A percentile compares a stretch with the other conserved stretches of the same genome.
phyloP scores from a whole-genome alignment of 1,140 invertebrate species.

The Drosophila teissieri region DNA sequence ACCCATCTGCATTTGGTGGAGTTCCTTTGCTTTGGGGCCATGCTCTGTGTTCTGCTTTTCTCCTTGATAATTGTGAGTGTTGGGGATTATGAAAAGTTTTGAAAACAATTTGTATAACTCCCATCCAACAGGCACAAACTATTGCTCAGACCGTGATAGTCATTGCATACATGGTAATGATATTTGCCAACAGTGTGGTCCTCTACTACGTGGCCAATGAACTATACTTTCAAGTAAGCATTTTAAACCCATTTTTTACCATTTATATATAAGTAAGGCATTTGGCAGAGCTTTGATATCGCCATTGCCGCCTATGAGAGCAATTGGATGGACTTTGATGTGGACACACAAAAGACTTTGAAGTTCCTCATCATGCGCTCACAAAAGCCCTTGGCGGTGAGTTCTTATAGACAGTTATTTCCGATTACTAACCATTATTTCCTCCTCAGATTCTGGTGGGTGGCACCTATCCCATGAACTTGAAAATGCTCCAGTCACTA shows the following conservation, averaged over 20 bases:
- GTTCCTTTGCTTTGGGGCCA: constrained; percentile 74
- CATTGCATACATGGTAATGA: constrained; percentile 71
- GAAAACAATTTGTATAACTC: background rate
- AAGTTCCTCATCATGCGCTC: constrained; percentile 75
- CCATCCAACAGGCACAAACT: constrained; percentile 53
- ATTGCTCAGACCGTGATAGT: constrained; percentile 65
- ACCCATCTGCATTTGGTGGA: constrained; percentile 70
- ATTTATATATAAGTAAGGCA: background rate
- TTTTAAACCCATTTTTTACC: background rate
- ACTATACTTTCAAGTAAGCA: constrained; percentile 63
- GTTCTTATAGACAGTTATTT: constrained; percentile 5
- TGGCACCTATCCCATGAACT: constrained; percentile 71
- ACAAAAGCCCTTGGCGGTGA: constrained; percentile 74
- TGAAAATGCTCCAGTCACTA: constrained; percentile 70
- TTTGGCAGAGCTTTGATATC: constrained; percentile 59
- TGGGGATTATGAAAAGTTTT: rapidly evolving
- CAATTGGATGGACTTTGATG: constrained; percentile 73
- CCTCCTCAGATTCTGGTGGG: constrained; percentile 63
- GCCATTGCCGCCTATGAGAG: constrained; percentile 74
- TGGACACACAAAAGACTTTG: constrained; percentile 66
- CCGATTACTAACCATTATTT: constrained; percentile 14
- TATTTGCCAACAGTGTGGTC: constrained; percentile 71
- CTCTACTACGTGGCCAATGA: constrained; percentile 76
- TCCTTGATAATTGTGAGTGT: constrained; percentile 70
- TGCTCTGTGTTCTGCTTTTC: constrained; percentile 72